A percentile compares a stretch with the other conserved stretches of the same genome.
Evolutionary conservation across 2,113 vertebrate genomes (phyloP).

Genomic region (Eptesicus fuscus): DNA sequence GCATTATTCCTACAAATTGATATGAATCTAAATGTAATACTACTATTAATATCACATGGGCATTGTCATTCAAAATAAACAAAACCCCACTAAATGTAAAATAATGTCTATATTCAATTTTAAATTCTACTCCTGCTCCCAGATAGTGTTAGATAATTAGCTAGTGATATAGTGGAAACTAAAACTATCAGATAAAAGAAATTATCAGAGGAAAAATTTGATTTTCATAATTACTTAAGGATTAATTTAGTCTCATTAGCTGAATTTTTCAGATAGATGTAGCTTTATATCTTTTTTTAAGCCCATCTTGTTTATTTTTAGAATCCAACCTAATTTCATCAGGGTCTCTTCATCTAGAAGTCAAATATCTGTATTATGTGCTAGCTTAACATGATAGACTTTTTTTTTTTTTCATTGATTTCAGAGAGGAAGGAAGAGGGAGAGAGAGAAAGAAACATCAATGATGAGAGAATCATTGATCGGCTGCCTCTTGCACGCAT

Average conservation of each 20-base stretch:
- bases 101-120: not conserved
- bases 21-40: not conserved
- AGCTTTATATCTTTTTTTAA: not conserved
- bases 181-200: not conserved
- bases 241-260: not conserved
- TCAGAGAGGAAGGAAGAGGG: not conserved
- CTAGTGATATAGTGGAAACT: not conserved
- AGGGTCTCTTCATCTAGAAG: not conserved
- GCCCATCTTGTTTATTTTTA: not conserved
- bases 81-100: not conserved
- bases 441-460: not conserved
- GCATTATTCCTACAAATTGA: not conserved
- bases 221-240: not conserved
- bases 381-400: not conserved
- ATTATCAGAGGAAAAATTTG: not conserved
- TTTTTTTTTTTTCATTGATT: not conserved
- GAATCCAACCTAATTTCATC: not conserved
- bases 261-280: not conserved
- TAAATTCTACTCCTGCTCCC: not conserved
- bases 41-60: not conserved
- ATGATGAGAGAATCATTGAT: not conserved
- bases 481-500: not conserved
- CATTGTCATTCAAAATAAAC: not conserved
- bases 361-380: not conserved
- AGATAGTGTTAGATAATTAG: not conserved